phyloP scores from a whole-genome alignment of 2,888 invertebrate genomes.

The Drosophila kuntzei region DNA sequence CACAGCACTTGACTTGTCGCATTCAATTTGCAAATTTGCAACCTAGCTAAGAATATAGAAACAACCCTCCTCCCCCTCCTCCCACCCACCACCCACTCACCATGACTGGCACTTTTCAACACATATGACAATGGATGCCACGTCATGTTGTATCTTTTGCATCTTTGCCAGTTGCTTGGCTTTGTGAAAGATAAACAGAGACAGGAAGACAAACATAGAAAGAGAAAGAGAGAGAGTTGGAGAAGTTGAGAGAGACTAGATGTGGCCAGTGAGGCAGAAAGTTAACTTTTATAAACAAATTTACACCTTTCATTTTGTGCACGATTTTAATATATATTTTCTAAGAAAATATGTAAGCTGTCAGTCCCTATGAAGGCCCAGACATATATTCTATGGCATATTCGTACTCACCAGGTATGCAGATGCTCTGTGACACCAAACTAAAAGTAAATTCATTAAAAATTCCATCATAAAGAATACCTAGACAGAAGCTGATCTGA shows the following conservation, averaged over 20 bases:
- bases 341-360: conserved; percentile 64
- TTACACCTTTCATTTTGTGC: conserved; percentile 77
- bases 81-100: background rate
- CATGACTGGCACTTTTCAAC: conserved; percentile 43
- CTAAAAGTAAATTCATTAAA: conserved; percentile 81
- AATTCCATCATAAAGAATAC: conserved; percentile 77
- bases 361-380: conserved; percentile 50
- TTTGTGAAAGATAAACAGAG: conserved; percentile 9
- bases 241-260: conserved; percentile 4
- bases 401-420: conserved; percentile 39
- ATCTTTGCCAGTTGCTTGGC: conserved; percentile 29
- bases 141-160: conserved; percentile 51
- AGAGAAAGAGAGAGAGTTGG: background rate
- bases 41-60: conserved; percentile 32
- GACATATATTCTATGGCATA: conserved; percentile 14
- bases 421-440: conserved; percentile 70
- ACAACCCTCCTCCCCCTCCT: background rate
- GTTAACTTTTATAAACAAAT: conserved; percentile 74
- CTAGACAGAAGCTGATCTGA: conserved; percentile 46
- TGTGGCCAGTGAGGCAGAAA: conserved; percentile 52
- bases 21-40: conserved; percentile 71
- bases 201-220: background rate
- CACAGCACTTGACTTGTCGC: conserved; percentile 77
- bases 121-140: conserved; percentile 48
- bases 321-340: conserved; percentile 67